phyloP scores from a whole-genome alignment of 2,888 invertebrate species.

The Diaprepes abbreviatus region DNA sequence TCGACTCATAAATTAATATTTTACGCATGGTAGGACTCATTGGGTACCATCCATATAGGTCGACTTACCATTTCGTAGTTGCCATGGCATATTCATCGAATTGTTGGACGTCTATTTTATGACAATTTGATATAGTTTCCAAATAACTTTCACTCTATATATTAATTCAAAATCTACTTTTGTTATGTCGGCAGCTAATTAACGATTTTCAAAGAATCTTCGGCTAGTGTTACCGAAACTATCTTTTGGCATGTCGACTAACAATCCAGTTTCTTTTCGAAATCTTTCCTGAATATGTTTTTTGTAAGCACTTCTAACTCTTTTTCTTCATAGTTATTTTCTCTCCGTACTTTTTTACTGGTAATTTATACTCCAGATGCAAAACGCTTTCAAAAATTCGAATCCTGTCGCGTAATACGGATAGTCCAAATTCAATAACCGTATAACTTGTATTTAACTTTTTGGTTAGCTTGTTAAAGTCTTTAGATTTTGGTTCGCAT shows the following conservation, averaged over 20 bases:
- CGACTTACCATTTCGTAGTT: slow-evolving; percentile 50
- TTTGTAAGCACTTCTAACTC: no score
- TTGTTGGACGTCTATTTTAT: slow-evolving; percentile 42
- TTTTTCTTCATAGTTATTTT: no score
- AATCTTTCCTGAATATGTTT: no score
- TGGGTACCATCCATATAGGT: slow-evolving; percentile 47
- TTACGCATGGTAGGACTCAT: slow-evolving; percentile 60
- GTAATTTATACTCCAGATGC: background rate
- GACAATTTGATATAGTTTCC: slow-evolving; percentile 49
- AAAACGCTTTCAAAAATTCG: no score
- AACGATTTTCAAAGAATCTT: slow-evolving; percentile 53
- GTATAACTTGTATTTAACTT: no score
- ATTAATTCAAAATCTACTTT: no score
- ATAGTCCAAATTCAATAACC: no score
- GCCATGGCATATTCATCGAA: slow-evolving; percentile 46
- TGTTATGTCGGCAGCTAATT: slow-evolving; percentile 46
- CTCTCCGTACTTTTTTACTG: no score
- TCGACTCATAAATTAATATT: slow-evolving; percentile 47
- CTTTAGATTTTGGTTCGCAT: background rate
- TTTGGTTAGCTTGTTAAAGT: background rate
- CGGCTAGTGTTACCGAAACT: slow-evolving; percentile 53
- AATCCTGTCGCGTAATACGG: background rate
- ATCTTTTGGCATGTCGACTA: no score
- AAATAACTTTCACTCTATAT: slow-evolving; percentile 45
- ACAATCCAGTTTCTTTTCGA: no score